These are phyloP conservation scores for Montipora cactus DNA, from an alignment of 64 coral and sea anemone genomes.

Conservation along the genomic window DNA sequence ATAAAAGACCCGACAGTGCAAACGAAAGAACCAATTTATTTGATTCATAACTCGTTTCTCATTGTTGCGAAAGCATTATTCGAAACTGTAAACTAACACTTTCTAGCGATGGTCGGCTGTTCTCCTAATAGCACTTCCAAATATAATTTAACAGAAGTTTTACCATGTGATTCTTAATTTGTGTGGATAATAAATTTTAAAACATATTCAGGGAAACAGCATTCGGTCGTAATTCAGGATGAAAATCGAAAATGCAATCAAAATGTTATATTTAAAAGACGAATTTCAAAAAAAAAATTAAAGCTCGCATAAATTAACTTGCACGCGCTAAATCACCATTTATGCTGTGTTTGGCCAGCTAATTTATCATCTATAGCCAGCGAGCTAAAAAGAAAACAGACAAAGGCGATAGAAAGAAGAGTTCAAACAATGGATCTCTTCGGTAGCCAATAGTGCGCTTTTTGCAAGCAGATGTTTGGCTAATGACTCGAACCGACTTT, in stretches of 20 bases:
- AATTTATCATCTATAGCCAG: constrained; percentile 35
- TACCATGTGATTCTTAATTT: constrained; percentile 47
- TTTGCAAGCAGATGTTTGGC: constrained; percentile 28
- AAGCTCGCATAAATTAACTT: constrained; percentile 15
- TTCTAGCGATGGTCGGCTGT: not conserved
- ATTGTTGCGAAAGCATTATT: not conserved
- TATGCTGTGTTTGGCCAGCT: constrained; percentile 31
- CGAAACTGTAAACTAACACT: not conserved
- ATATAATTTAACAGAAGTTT: not conserved
- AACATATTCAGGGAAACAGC: constrained; percentile 12
- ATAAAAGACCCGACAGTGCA: not conserved
- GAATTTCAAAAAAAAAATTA: not conserved
- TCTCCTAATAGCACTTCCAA: not conserved
- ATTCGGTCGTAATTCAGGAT: constrained; percentile 1
- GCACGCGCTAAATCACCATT: constrained; percentile 14
- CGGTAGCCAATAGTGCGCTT: constrained; percentile 12
- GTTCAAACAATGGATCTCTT: constrained; percentile 3
- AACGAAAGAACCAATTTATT: not conserved
- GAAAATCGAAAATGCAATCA: no score
- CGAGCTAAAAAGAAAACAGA: constrained; percentile 18
- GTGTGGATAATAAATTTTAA: constrained; percentile 43
- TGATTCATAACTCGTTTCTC: not conserved
- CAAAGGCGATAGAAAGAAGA: constrained; percentile 25
- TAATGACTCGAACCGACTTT: constrained; percentile 52
- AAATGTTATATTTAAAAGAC: no score